A percentile compares a stretch with the other conserved stretches of the same genome.
These are phyloP conservation scores for Nyctereutes procyonoides DNA, from an alignment of 2,113 vertebrate species.

Conservation along the genomic window DNA sequence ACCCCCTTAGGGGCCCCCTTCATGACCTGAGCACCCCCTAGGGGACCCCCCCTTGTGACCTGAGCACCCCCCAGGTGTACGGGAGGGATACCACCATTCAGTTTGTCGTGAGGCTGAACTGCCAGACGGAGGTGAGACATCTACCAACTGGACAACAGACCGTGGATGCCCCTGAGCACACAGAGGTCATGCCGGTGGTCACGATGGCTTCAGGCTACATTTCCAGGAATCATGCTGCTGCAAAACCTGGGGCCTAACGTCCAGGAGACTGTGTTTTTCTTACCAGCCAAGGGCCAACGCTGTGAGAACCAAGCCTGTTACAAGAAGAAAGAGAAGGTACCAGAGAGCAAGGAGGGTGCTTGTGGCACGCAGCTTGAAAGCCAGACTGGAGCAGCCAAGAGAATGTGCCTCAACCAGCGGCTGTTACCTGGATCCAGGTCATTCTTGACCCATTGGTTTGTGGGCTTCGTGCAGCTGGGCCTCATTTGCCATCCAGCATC, in stretches of 20 bases:
- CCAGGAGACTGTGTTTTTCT: background rate
- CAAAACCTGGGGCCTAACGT: background rate
- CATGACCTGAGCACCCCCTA: too few relatives aligned
- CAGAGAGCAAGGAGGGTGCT: background rate
- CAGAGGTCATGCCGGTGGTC: background rate
- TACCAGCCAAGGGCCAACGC: conserved; percentile 34
- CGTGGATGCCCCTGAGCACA: background rate
- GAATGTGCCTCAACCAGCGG: background rate
- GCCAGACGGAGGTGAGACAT: background rate
- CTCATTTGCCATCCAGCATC: background rate
- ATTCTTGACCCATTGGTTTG: background rate
- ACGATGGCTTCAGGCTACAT: background rate
- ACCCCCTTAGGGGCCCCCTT: background rate
- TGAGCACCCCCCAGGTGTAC: too few relatives aligned
- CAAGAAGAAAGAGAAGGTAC: conserved; percentile 3
- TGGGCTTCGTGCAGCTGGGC: background rate
- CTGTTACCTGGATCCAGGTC: background rate
- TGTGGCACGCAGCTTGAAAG: rapidly evolving
- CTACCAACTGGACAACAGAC: background rate
- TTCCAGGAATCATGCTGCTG: background rate
- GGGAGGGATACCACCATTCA: background rate
- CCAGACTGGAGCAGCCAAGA: background rate
- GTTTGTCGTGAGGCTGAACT: too few relatives aligned
- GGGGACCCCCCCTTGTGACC: background rate
- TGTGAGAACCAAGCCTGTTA: conserved; percentile 49